Percentiles rank a stretch among this genome's conserved stretches.
These are phyloP conservation scores for Chamaea fasciata DNA, from an alignment of 2,113 vertebrate species.

Conservation along the genomic window DNA sequence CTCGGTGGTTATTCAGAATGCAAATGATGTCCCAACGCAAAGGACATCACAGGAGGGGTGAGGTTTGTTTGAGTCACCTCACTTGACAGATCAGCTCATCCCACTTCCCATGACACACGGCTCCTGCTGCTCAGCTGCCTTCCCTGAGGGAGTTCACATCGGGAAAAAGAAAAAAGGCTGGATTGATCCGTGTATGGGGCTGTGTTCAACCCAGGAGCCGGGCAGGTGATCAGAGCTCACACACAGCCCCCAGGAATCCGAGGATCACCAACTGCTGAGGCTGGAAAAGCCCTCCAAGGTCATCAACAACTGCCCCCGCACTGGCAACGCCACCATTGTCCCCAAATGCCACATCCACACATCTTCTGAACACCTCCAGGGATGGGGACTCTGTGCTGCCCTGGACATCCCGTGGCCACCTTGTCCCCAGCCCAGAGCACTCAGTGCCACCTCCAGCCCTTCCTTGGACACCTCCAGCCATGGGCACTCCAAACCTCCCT, in stretches of 20 bases:
- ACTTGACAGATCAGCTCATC: background rate
- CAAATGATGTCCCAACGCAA: background rate
- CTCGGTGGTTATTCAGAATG: background rate
- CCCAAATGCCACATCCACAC: background rate
- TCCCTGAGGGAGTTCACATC: accelerated
- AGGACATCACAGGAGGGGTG: background rate
- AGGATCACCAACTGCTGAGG: background rate
- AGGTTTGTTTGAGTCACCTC: background rate
- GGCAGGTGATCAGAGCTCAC: background rate
- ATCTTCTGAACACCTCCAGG: background rate
- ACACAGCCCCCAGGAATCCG: accelerated
- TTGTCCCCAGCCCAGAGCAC: background rate
- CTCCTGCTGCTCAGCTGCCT: background rate
- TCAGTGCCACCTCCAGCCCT: background rate
- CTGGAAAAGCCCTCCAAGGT: background rate
- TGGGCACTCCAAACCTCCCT: background rate
- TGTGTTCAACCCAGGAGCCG: accelerated
- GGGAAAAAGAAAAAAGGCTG: background rate
- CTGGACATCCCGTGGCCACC: background rate
- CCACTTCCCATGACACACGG: background rate
- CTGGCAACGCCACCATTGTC: background rate
- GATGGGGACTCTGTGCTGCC: accelerated
- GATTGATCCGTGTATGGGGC: accelerated
- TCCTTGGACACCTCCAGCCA: background rate
- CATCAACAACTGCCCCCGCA: background rate